Conservation (phyloP, 2,888 invertebrate species). For the Cybosia mesomella region DNA sequence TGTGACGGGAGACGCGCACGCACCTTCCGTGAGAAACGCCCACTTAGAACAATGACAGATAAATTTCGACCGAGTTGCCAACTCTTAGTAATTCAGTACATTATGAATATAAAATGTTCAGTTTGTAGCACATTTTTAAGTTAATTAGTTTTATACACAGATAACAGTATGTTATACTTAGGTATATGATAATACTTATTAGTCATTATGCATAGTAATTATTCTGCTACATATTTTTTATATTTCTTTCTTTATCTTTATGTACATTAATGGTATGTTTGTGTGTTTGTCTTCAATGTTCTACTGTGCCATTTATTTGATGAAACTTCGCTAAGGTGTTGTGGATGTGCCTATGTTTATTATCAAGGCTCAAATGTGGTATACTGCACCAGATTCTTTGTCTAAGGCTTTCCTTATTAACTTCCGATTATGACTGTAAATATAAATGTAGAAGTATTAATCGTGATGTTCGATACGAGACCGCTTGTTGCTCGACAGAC, state of each 20-base stretch:
- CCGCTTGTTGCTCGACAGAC: neutral
- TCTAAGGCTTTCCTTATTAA: neutral
- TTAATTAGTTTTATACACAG: neutral
- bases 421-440: neutral
- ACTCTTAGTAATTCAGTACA: conserved; percentile 40
- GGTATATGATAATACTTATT: neutral
- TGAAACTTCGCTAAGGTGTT: neutral
- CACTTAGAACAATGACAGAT: conserved; percentile 64
- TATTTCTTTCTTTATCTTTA: neutral
- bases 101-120: conserved; percentile 22
- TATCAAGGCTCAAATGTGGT: neutral
- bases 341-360: neutral
- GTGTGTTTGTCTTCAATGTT: neutral
- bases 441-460: too few species aligned
- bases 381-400: neutral
- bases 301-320: neutral
- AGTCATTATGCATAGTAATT: neutral
- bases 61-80: conserved; percentile 53
- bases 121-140: neutral
- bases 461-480: neutral
- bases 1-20: conserved; percentile 60
- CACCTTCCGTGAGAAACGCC: conserved; percentile 77
- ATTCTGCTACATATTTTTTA: conserved; percentile 2
- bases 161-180: neutral
- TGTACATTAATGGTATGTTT: neutral